These are phyloP conservation scores for Caenorhabditis angaria DNA, from an alignment of 2,888 invertebrate genomes.

Conservation along the genomic window DNA sequence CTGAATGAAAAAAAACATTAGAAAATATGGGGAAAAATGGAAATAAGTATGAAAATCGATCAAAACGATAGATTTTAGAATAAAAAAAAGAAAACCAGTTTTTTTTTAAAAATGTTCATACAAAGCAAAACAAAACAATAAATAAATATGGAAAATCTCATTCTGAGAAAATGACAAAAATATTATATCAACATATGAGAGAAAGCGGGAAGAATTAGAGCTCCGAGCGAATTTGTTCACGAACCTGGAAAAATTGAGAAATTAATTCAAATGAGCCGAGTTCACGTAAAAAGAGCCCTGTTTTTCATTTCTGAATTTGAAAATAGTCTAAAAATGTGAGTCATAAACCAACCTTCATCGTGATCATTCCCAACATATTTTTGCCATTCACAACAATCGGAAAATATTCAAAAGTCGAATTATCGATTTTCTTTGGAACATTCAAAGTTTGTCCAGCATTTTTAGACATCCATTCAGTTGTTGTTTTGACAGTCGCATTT, in stretches of 20 bases:
- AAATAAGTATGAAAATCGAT: no score
- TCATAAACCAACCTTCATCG: constrained; percentile 14
- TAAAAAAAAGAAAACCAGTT: no score
- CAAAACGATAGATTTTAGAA: no score
- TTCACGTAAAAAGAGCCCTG: no score
- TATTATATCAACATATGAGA: no score
- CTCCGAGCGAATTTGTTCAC: not conserved
- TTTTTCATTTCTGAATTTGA: not conserved
- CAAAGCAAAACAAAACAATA: no score
- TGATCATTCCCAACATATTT: constrained; percentile 39
- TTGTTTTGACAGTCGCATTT: constrained; percentile 24
- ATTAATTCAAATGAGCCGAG: not conserved
- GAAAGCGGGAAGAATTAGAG: no score
- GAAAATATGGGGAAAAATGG: not conserved
- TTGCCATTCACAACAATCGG: constrained; percentile 43
- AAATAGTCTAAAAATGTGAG: not conserved
- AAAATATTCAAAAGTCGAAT: constrained; percentile 7
- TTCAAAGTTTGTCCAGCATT: constrained; percentile 26
- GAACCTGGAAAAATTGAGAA: constrained; percentile 5
- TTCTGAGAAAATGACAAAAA: no score
- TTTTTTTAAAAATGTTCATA: no score
- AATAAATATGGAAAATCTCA: no score
- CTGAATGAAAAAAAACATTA: not conserved
- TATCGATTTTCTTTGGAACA: constrained; percentile 9
- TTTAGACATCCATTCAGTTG: constrained; percentile 28